A percentile compares a stretch with the other conserved stretches of the same genome.
These are phyloP conservation scores for Leptobrachium leishanense DNA, from an alignment of 2,113 vertebrate genomes.

Conservation along the genomic window DNA sequence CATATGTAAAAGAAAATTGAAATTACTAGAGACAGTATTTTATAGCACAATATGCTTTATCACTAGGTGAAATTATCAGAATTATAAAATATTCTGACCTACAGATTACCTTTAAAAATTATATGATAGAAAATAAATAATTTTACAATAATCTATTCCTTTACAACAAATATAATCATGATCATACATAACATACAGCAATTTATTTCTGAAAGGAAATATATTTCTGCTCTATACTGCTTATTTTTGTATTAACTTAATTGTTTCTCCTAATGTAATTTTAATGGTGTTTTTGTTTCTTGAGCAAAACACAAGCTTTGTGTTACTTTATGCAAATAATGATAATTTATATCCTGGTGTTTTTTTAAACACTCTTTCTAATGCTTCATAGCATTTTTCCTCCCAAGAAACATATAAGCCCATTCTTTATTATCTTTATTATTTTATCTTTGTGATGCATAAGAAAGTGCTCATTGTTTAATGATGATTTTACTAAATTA, in stretches of 20 bases:
- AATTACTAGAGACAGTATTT: too few relatives aligned
- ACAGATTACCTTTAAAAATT: neutral
- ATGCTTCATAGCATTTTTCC: too few relatives aligned
- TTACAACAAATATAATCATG: conserved; percentile 11
- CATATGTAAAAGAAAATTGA: too few relatives aligned
- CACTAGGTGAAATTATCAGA: too few relatives aligned
- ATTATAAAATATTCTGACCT: neutral
- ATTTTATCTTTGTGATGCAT: too few relatives aligned
- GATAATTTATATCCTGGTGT: conserved; percentile 21
- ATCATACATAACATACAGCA: neutral
- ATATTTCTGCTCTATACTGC: conserved; percentile 13
- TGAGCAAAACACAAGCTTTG: conserved; percentile 38
- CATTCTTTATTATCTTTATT: too few relatives aligned
- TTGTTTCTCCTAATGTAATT: conserved; percentile 39
- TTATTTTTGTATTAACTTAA: conserved; percentile 41
- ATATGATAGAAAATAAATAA: neutral
- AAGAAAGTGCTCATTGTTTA: too few relatives aligned
- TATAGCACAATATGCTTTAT: too few relatives aligned
- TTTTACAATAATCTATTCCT: neutral
- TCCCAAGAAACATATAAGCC: too few relatives aligned
- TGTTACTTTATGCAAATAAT: conserved; percentile 21
- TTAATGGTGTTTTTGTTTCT: conserved; percentile 42
- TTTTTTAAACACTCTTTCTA: neutral
- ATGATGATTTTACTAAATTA: too few relatives aligned
- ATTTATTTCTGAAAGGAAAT: neutral